These are phyloP conservation scores for Percina caprodes DNA, from an alignment of 2,113 vertebrate species.

Conservation along the genomic window DNA sequence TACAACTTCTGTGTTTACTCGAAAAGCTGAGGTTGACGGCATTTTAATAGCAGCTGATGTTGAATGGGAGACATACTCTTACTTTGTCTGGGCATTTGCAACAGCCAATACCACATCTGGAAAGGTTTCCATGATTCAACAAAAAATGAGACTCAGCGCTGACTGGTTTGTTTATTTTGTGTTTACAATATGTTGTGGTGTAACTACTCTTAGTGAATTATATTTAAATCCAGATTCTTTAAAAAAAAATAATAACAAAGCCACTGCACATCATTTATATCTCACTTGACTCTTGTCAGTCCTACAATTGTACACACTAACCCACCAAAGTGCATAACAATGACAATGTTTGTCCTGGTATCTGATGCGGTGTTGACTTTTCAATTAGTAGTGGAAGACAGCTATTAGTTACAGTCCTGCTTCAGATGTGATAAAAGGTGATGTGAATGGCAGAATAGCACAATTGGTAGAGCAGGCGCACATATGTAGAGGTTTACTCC, in stretches of 20 bases:
- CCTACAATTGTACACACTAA: background rate
- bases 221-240: background rate
- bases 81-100: background rate
- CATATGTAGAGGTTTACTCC: too few species aligned
- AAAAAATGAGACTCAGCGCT: background rate
- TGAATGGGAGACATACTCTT: background rate
- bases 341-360: background rate
- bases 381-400: background rate
- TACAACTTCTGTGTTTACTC: background rate
- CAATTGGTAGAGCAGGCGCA: too few species aligned
- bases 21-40: conserved; percentile 4
- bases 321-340: background rate
- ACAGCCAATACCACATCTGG: background rate
- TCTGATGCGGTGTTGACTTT: background rate
- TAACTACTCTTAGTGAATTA: background rate
- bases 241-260: background rate
- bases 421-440: background rate
- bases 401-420: background rate
- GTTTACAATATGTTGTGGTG: background rate
- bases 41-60: conserved; percentile 13
- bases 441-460: too few species aligned
- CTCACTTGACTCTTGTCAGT: background rate
- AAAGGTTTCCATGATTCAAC: background rate
- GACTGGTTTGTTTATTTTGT: background rate
- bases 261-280: background rate